phyloP scores from a whole-genome alignment of 2,113 vertebrate genomes.

The Albula glossodonta region DNA sequence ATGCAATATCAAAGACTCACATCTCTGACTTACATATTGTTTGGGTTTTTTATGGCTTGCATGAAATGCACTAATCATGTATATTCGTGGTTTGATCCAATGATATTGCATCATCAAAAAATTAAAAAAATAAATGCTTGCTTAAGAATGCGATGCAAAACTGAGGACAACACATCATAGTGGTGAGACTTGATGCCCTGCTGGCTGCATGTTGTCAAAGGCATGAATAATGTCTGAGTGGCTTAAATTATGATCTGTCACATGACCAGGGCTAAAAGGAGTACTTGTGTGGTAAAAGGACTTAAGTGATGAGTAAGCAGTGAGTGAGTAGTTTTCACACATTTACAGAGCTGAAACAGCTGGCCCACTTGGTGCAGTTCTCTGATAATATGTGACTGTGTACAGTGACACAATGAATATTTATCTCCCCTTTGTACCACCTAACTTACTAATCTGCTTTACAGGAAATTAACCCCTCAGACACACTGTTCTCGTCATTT shows the following conservation, averaged over 20 bases:
- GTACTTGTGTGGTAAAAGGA: not conserved
- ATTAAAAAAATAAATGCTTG: not conserved
- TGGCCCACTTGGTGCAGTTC: not conserved
- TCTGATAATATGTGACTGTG: not conserved
- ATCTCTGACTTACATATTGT: not conserved
- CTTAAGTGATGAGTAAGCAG: not conserved
- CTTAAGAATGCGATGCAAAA: not conserved
- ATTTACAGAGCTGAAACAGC: not conserved
- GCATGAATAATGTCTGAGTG: too few relatives aligned
- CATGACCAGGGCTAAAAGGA: not conserved
- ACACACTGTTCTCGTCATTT: not conserved
- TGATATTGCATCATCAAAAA: not conserved
- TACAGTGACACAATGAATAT: not conserved
- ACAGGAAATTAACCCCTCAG: not conserved
- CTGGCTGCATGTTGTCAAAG: not conserved
- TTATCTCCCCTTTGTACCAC: not conserved
- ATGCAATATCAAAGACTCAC: not conserved
- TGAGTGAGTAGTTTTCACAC: not conserved
- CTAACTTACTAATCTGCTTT: not conserved
- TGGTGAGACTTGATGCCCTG: not conserved
- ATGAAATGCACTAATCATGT: not conserved
- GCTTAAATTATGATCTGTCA: not conserved
- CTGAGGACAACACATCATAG: not conserved
- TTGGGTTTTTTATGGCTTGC: not conserved
- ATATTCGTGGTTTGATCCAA: not conserved